Conservation (phyloP, 2,888 invertebrate genomes). For the Pammene aurita region DNA sequence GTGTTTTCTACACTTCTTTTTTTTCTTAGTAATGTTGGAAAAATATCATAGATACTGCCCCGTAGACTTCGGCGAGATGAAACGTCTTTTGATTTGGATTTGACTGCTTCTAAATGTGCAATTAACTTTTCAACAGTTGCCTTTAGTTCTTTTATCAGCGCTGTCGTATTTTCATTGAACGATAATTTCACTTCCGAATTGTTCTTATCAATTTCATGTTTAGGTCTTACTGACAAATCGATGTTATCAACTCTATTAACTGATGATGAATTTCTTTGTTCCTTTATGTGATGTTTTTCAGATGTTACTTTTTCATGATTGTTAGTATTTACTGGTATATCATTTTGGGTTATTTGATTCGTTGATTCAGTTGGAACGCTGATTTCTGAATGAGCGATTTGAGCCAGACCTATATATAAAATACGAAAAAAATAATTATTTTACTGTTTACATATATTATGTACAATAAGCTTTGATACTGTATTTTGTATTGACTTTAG, state of each 20-base stretch:
- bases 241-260: neutral
- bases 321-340: neutral
- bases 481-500: too few relatives aligned
- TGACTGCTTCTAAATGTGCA: neutral
- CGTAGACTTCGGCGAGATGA: neutral
- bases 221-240: neutral
- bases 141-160: constrained; percentile 5
- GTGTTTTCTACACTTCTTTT: constrained; percentile 7
- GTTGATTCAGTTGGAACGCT: constrained; percentile 2
- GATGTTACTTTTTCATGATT: neutral
- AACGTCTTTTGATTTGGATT: neutral
- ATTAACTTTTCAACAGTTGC: constrained; percentile 9
- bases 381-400: neutral
- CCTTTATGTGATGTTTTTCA: neutral
- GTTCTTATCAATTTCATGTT: neutral
- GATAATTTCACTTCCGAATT: constrained; percentile 7
- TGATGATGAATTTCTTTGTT: neutral
- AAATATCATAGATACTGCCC: neutral
- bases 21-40: constrained; percentile 11
- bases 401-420: constrained; percentile 8
- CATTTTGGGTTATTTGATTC: neutral
- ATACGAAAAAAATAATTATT: neutral
- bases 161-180: constrained; percentile 14
- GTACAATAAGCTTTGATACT: too few relatives aligned
- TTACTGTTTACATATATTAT: too few relatives aligned